These are phyloP conservation scores for Poeciliopsis prolifica DNA, from an alignment of 2,113 vertebrate genomes.

Conservation along the genomic window DNA sequence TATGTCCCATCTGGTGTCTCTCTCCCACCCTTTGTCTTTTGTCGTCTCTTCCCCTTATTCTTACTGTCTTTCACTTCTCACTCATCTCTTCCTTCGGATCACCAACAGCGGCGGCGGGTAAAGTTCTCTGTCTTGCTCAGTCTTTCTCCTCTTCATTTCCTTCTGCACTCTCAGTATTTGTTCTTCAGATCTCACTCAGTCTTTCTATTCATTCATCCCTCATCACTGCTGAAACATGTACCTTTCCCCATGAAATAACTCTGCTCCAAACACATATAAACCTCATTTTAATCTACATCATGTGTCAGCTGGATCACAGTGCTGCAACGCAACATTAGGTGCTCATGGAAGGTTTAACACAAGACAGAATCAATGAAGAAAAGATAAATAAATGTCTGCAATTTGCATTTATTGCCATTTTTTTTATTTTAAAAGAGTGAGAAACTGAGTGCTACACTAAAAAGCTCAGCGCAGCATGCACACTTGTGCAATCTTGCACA, in stretches of 20 bases:
- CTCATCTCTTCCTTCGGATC: conserved; percentile 76
- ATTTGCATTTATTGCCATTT: background rate
- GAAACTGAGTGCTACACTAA: background rate
- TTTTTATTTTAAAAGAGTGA: background rate
- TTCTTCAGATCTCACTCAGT: conserved; percentile 52
- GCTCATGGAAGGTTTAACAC: background rate
- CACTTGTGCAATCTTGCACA: background rate
- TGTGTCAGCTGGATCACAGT: conserved; percentile 3
- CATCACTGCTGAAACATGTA: conserved; percentile 52
- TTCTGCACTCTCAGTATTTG: conserved; percentile 53
- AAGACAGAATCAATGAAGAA: background rate
- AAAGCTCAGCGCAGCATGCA: background rate
- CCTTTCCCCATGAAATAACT: conserved; percentile 63
- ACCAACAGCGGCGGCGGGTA: conserved; percentile 80
- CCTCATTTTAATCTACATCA: conserved; percentile 19
- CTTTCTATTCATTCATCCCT: conserved; percentile 51
- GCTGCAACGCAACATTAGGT: conserved; percentile 4
- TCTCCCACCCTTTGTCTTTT: conserved; percentile 55
- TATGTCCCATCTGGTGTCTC: conserved; percentile 57
- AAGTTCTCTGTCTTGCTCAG: conserved; percentile 65
- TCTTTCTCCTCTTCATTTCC: conserved; percentile 45
- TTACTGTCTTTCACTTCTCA: conserved; percentile 71
- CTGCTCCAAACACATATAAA: conserved; percentile 39
- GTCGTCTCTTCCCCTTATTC: conserved; percentile 43
- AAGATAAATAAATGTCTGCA: background rate